Percentiles rank a stretch among this genome's conserved stretches.
Evolutionary conservation across 2,113 vertebrate genomes (phyloP).

Genomic region (Ariopsis seemanni): DNA sequence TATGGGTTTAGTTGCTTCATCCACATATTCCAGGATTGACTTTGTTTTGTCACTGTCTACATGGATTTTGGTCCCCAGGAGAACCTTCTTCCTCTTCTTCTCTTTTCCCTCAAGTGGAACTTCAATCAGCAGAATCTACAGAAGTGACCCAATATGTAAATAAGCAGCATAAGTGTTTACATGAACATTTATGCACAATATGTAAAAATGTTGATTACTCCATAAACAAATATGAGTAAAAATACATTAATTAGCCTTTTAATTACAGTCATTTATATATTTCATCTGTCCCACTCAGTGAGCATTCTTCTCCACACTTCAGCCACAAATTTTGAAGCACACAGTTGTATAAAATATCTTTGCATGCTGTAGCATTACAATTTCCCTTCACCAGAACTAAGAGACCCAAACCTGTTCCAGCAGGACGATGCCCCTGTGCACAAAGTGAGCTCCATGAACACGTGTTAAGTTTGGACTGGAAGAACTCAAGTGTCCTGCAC

Average conservation of each 20-base stretch:
- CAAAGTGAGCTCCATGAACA: too few species aligned
- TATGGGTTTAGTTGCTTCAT: slow-evolving; percentile 88
- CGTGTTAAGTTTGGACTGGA: too few species aligned
- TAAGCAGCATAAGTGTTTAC: slow-evolving; percentile 10
- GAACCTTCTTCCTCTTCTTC: slow-evolving; percentile 93
- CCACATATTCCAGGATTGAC: slow-evolving; percentile 92
- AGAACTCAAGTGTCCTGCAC: too few species aligned
- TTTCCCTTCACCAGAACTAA: too few species aligned
- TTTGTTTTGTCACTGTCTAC: slow-evolving; percentile 82
- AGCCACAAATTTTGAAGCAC: background rate
- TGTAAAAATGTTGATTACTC: background rate
- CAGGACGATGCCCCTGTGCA: too few species aligned
- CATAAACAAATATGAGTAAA: background rate
- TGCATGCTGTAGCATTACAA: background rate
- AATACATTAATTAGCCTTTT: background rate
- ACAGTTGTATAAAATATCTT: background rate
- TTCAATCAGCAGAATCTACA: slow-evolving; percentile 92
- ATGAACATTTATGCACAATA: background rate
- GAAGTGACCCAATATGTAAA: slow-evolving; percentile 31
- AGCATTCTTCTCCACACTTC: background rate
- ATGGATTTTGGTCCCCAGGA: slow-evolving; percentile 87
- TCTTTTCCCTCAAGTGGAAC: slow-evolving; percentile 95
- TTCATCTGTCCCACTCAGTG: background rate
- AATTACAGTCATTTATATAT: background rate
- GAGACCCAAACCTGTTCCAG: too few species aligned